Base-by-base conservation (phyloP, 2,797 vertebrate genomes). In the Poecilia velifera region DNA sequence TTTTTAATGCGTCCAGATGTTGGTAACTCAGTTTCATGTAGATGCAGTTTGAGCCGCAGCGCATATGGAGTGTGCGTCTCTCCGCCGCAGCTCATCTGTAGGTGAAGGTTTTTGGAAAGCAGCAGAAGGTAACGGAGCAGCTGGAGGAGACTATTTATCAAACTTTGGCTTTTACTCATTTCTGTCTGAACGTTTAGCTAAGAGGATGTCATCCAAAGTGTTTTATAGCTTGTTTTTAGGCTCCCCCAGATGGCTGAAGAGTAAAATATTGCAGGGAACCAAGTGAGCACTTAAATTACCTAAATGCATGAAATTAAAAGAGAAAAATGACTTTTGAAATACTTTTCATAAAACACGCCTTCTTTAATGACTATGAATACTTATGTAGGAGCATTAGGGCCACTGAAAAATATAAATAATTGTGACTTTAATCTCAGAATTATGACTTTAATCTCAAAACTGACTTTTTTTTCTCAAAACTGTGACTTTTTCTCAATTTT, bases 21-120 rank as follows among this genome's bases (percentile, higher is more conserved):
- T 28, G 47, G 46, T 70, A 55, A 74, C 36, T 74, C 12, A 34
- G 7, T 74, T 70, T 80, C 47, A 55, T 51, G 70, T 62, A 68
- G 31, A 73, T 43, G 45, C 18, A 43, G 16, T 47, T 45, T n/a
- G 14, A 25, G 28, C 64, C 45, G 12, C 71, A 49, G 71, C 25
- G 41, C 47, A 62, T 74, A 76, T 51, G 66, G 66, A 43, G 31
- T 18, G 36, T 43, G 25, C 3, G 39, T 41, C 9, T n/a, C 31
- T 31, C 31, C 31, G 31, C 31, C 31, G 10, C 1, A 31, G 62
- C n/a, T 66, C 47, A 43, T 55, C 25, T 53, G n/a, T 22, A 6
- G 53, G 31, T 14, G 43, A 45, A 49, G 28, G 31, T 6, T 47
- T 62, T 22, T 62, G 55, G 55, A 34, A 41, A 45, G 53, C 10